Evolutionary conservation across 1,140 invertebrate species (phyloP), one percentile per base, ranked within the genome.

Genomic region (Ceratina australensis): DNA sequence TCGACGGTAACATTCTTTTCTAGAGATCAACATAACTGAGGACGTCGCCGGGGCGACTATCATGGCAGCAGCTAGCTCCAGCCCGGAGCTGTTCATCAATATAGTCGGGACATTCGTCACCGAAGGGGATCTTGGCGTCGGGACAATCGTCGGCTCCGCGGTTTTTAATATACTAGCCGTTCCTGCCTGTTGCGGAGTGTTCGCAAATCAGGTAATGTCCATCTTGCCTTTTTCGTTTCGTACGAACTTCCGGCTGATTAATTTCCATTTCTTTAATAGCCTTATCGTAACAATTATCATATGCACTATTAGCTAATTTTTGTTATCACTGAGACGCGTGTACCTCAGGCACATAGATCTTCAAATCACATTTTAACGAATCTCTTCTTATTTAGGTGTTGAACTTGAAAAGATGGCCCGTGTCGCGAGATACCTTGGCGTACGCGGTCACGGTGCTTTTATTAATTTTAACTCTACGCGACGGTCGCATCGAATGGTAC

Each of bases 101-200:
- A 86, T 92, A 24, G 88, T 93, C 42, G 94, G 93, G 20, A 94
- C 94, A 22, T 95, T 95, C 74, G 89, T 94, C 49, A 94, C 94
- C 2, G 92, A 94, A 87, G 93, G 93, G 16, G 94, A 94, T 82
- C 90, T 94, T n/a, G 94, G 94, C 2, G 91, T 94, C 42, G 94
- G 95, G 2, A 95, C 95, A 12, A 94, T 95, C 12, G 94, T 96
- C 15, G 95, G 95, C 13, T 95, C 94, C 59, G 95, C 95, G 18
- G 94, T 95, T 0, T 95, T 95, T 87, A 96, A 95, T 87, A 94
- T 95, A 67, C 91, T 96, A 64, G 95, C 94, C 24, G 95, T 96
- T 2, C 94, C 95, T 33, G 94, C 94, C 72, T 92, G 95, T 65
- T 95, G 95, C 87, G 94, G 94, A 33, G 82, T 95, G 28, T 93